phyloP scores from a whole-genome alignment of 2,888 invertebrate genomes.

The Pherbina coryleti region DNA sequence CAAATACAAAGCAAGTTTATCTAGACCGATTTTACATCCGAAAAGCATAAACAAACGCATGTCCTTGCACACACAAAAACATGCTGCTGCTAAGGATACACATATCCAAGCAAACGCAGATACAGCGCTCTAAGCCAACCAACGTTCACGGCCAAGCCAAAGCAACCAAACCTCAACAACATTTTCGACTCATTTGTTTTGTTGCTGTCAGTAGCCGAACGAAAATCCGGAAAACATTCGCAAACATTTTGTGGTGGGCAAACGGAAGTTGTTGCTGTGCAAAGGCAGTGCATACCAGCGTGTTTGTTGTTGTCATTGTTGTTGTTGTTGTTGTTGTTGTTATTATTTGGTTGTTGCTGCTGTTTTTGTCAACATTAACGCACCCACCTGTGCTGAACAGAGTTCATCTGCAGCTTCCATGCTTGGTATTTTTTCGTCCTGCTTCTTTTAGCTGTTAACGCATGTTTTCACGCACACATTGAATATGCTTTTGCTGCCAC shows the following conservation, averaged over 20 bases:
- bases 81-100: not conserved
- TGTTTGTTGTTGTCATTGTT: not conserved
- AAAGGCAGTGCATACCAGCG: not conserved
- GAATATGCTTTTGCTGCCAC: slow-evolving; percentile 26
- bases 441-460: slow-evolving; percentile 44
- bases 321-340: slow-evolving; percentile 17
- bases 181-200: slow-evolving; percentile 34
- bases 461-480: slow-evolving; percentile 45
- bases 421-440: slow-evolving; percentile 38
- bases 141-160: not conserved
- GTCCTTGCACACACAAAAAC: slow-evolving; percentile 25
- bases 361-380: slow-evolving; percentile 25
- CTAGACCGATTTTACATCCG: slow-evolving; percentile 47
- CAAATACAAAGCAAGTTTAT: slow-evolving; percentile 8
- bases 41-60: slow-evolving; percentile 27
- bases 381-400: slow-evolving; percentile 4
- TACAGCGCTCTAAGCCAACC: not conserved
- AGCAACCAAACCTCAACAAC: slow-evolving; percentile 8
- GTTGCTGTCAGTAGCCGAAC: slow-evolving; percentile 17
- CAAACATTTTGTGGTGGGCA: slow-evolving; percentile 52
- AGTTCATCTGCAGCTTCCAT: not conserved
- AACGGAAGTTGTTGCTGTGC: slow-evolving; percentile 2
- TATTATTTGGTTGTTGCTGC: not conserved
- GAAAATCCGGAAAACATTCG: slow-evolving; percentile 52
- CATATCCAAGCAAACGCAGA: not conserved